Evolutionary conservation across 2,797 vertebrate species (phyloP).

Genomic region (Eurystomus glaucurus): DNA sequence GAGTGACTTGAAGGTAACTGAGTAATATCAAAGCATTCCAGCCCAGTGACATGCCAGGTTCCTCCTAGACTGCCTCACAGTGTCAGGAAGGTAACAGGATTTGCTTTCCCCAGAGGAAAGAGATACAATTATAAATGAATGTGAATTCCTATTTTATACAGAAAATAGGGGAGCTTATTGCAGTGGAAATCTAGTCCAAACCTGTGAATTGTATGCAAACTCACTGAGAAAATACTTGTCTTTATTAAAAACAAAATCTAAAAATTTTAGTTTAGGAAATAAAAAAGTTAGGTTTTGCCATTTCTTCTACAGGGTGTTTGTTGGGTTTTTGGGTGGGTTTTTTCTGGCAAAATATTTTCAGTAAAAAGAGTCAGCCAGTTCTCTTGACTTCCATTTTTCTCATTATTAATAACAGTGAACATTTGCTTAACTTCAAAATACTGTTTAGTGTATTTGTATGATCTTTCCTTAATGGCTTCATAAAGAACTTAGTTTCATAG

Average conservation of each 20-base stretch:
- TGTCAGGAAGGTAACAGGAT: slow-evolving; percentile 10
- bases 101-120: not conserved
- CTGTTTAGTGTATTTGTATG: not conserved
- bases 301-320: not conserved
- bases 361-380: not conserved
- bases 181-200: not conserved
- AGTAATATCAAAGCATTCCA: slow-evolving; percentile 41
- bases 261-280: not conserved
- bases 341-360: not conserved
- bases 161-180: not conserved
- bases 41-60: not conserved
- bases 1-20: not conserved
- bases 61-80: not conserved
- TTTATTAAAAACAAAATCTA: not conserved
- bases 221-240: not conserved
- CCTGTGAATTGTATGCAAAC: not conserved
- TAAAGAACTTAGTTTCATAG: not conserved
- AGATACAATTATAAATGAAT: not conserved
- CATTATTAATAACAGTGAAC: not conserved
- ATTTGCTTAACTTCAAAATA: not conserved
- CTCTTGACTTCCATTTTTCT: not conserved
- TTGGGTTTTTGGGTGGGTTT: not conserved
- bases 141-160: not conserved
- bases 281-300: not conserved
- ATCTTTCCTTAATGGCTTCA: not conserved